Conservation (phyloP, 2,113 vertebrate species). For the Australoheros scitulus region DNA sequence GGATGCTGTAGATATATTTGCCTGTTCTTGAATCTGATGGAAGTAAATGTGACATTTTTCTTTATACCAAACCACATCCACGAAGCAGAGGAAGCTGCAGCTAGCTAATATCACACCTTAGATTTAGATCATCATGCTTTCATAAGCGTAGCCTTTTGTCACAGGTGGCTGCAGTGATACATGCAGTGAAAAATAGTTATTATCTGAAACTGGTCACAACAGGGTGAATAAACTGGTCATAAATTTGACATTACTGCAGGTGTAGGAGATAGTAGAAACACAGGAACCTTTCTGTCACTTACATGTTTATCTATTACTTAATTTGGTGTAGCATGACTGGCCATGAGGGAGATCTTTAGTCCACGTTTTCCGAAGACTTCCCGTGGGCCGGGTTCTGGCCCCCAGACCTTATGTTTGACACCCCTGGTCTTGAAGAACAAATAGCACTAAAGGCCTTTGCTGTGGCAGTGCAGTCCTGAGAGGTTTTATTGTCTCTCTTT, state of each 20-base stretch:
- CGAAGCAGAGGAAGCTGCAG: neutral
- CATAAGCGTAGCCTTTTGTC: neutral
- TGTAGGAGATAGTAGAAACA: too few species aligned
- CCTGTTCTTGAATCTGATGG: neutral
- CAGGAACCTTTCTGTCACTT: too few species aligned
- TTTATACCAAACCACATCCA: neutral
- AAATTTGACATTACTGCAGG: too few species aligned
- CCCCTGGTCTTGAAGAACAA: too few species aligned
- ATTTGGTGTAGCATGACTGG: too few species aligned
- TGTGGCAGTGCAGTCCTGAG: neutral
- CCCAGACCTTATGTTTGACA: too few species aligned
- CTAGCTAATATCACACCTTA: too few species aligned
- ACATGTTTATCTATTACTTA: too few species aligned
- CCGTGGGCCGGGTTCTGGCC: too few species aligned
- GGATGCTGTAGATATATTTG: accelerated
- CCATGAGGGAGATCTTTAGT: too few species aligned
- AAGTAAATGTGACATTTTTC: neutral
- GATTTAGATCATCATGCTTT: neutral
- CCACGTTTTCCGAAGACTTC: too few species aligned
- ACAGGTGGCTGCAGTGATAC: neutral
- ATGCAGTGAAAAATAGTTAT: neutral
- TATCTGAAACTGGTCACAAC: too few species aligned
- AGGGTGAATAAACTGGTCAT: neutral
- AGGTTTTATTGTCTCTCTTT: neutral
- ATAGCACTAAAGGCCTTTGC: neutral